These are phyloP conservation scores for Drosophila sechellia DNA, from an alignment of 1,140 invertebrate species.

Conservation along the genomic window DNA sequence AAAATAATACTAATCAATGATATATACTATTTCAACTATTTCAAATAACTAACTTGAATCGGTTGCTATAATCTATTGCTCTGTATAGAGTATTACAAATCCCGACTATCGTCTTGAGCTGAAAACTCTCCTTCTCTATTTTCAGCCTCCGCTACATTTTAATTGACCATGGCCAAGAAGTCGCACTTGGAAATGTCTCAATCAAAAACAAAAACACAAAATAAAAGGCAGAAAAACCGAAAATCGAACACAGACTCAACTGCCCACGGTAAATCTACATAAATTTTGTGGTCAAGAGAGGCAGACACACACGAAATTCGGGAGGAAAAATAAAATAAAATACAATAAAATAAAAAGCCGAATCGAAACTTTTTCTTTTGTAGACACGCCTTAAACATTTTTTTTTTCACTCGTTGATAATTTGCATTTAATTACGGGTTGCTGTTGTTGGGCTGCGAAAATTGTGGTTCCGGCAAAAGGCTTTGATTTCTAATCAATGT, in stretches of 20 bases:
- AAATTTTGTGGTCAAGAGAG: conserved; percentile 46
- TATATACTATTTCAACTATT: too few species aligned
- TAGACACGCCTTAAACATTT: conserved; percentile 58
- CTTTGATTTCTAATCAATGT: conserved; percentile 72
- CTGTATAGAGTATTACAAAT: conserved; percentile 9
- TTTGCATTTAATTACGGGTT: conserved; percentile 76
- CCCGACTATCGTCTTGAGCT: not conserved
- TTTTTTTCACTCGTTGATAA: conserved; percentile 55
- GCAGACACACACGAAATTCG: conserved; percentile 1
- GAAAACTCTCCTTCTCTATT: not conserved
- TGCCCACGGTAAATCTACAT: conserved; percentile 77
- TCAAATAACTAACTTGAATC: too few species aligned
- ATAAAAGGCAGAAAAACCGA: conserved; percentile 9
- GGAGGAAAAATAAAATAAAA: conserved; percentile 35
- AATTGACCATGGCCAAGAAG: conserved; percentile 78
- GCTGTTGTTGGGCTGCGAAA: conserved; percentile 53
- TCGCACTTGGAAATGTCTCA: conserved; percentile 79
- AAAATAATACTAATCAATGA: too few species aligned
- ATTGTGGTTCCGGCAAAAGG: conserved; percentile 71
- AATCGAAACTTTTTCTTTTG: conserved; percentile 75
- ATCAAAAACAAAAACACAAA: conserved; percentile 41
- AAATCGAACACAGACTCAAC: conserved; percentile 35
- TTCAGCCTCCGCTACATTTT: conserved; percentile 42
- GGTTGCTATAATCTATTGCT: too few species aligned
- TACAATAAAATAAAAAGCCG: conserved; percentile 30